Evolutionary conservation across 2,113 vertebrate species (phyloP).

Genomic region (Melanocharis versteri): DNA sequence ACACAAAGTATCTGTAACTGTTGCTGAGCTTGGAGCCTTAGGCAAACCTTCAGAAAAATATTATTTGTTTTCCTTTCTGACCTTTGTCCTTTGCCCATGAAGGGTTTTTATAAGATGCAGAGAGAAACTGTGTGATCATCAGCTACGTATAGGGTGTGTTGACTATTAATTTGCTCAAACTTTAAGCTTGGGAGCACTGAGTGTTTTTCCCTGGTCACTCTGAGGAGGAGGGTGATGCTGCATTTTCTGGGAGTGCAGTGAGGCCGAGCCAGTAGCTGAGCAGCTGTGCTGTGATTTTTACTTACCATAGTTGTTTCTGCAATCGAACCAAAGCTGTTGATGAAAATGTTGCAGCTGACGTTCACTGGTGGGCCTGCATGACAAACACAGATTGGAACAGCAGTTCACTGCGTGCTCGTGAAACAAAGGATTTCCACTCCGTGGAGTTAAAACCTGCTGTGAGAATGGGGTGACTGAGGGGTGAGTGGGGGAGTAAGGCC

Average conservation of each 20-base stretch:
- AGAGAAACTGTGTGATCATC: background rate
- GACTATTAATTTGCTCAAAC: background rate
- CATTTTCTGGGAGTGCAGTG: background rate
- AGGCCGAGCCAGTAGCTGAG: background rate
- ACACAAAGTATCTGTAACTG: background rate
- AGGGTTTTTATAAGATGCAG: background rate
- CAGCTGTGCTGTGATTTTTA: conserved; percentile 32
- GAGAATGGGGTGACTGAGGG: background rate
- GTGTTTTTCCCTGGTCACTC: background rate
- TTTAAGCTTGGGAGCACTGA: background rate
- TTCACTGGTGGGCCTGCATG: conserved; percentile 92
- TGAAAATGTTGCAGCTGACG: conserved; percentile 99
- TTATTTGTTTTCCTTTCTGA: background rate
- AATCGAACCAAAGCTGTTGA: conserved; percentile 99
- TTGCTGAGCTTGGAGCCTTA: background rate
- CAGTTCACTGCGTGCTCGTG: background rate
- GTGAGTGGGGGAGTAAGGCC: background rate
- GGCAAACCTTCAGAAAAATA: background rate
- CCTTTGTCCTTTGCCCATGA: background rate
- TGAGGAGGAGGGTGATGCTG: background rate
- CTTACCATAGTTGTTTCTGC: conserved; percentile 99
- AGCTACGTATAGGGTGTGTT: background rate
- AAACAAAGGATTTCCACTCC: background rate
- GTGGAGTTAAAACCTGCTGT: background rate
- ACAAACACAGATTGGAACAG: conserved; percentile 55